These are phyloP conservation scores for Sarotherodon lohbergeri DNA, from an alignment of 2,113 vertebrate genomes.

Conservation along the genomic window DNA sequence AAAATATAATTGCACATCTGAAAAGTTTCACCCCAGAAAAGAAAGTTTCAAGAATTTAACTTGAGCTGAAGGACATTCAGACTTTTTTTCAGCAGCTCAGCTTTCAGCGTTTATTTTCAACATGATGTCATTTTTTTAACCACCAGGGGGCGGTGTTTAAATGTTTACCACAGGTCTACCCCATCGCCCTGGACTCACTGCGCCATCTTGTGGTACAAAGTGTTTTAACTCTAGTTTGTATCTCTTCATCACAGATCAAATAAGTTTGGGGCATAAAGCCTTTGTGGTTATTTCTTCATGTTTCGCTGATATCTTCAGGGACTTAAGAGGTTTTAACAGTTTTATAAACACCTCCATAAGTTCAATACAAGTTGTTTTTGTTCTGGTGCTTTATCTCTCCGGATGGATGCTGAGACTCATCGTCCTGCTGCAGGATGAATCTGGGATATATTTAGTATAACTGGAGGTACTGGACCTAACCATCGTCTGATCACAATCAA, in stretches of 20 bases:
- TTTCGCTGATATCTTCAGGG: background rate
- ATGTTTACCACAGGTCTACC: background rate
- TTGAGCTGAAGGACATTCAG: background rate
- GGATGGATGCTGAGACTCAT: fast-evolving
- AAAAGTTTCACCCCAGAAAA: background rate
- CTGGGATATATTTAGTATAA: background rate
- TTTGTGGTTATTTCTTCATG: background rate
- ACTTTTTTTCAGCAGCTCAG: background rate
- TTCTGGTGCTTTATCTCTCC: background rate
- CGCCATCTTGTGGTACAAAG: background rate
- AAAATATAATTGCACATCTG: background rate
- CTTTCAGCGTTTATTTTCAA: background rate
- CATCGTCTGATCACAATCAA: background rate
- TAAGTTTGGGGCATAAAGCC: background rate
- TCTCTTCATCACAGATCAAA: background rate
- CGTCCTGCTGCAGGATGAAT: background rate
- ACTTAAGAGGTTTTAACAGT: background rate
- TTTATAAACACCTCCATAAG: background rate
- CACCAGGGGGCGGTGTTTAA: background rate
- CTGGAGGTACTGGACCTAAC: background rate
- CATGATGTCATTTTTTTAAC: background rate
- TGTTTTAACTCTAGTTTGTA: background rate
- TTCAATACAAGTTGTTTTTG: background rate
- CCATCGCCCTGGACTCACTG: background rate
- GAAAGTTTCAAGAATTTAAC: background rate